These are phyloP conservation scores for Sturnus vulgaris DNA, from an alignment of 2,113 vertebrate species.

Conservation along the genomic window DNA sequence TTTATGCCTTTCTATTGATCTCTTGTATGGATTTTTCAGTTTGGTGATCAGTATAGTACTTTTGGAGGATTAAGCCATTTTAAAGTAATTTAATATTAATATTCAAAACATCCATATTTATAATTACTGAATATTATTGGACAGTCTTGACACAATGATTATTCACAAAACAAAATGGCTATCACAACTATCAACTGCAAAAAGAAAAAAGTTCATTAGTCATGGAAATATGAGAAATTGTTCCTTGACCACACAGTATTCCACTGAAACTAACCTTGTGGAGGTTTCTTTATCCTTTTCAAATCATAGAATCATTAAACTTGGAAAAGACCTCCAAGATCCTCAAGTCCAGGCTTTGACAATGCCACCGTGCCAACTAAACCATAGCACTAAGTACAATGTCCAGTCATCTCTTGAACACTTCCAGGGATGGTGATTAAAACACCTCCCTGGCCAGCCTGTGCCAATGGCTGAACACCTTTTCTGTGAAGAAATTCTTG, in stretches of 20 bases:
- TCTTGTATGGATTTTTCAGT: neutral
- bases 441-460: neutral
- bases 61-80: neutral
- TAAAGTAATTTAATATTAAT: neutral
- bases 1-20: neutral
- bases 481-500: neutral
- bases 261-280: neutral
- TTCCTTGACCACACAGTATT: neutral
- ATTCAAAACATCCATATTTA: neutral
- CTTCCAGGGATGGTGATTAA: neutral
- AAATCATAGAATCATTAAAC: neutral
- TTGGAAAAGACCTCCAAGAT: neutral
- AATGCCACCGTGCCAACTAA: neutral
- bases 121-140: neutral
- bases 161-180: neutral
- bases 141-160: neutral
- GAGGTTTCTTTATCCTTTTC: neutral
- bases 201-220: neutral
- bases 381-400: neutral
- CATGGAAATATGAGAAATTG: neutral
- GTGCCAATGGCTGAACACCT: neutral
- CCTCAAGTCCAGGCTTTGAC: neutral
- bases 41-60: neutral
- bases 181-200: neutral
- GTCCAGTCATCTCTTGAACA: neutral